Evolutionary conservation across 2,888 invertebrate species (phyloP), one percentile per base, ranked within the genome.

Genomic region (Ceramica pisi): DNA sequence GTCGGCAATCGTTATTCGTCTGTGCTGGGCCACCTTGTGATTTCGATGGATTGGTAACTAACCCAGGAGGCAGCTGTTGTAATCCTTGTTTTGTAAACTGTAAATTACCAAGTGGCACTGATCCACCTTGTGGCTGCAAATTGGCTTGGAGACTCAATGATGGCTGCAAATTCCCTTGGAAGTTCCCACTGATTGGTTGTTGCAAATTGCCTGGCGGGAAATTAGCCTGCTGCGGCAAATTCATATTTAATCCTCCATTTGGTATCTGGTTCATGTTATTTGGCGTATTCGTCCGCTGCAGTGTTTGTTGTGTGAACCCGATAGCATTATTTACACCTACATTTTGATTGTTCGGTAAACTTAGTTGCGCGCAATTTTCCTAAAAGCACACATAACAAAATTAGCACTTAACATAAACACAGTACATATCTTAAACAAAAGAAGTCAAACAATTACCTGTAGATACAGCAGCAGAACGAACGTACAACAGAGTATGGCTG

Each of bases 381-480:
- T 92, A 87, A 14, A 71, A 89, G 86, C 10, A 75, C 14, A 68
- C 61, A 4, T 26, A 19, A 64, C 21, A 69, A 61, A 61, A 41
- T 61, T 38, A 67, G 10, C 61, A 41, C 41, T 41, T 9, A 50
- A 56, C 5, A 31, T 41, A 31, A 44, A 35, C 57, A 57, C 44
- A 55, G 5, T 46, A 64, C 84, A 65, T 19, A 63, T 67, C 62
- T 56, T 63, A 8, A 66, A 44, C 23, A 67, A 64, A 55, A 66
- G n/a, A 63, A 65, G 62, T 63, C 41, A 69, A 80, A 75, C 14
- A 67, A 74, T 77, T 83, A 91, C 88, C 88, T 88, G 85, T 51
- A 86, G 67, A 79, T 88, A 87, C 61, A 92, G 76, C 53, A 93
- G 77, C 69, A 92, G 83, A 78, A 89, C 77, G 41, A 90, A 84